phyloP scores from a whole-genome alignment of 2,113 vertebrate genomes.

The Onychostoma macrolepis region DNA sequence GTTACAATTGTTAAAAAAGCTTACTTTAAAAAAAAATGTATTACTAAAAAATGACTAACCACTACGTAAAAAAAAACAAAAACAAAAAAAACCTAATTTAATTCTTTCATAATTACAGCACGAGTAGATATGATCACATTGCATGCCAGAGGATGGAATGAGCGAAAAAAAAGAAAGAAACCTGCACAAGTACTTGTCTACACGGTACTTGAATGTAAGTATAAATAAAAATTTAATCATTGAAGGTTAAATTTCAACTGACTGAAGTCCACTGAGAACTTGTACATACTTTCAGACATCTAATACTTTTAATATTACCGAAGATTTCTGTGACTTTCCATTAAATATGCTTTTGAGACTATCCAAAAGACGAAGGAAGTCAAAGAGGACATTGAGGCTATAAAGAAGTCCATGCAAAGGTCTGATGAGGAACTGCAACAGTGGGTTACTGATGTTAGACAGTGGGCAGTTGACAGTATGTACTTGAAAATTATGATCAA shows the following conservation, averaged over 20 bases:
- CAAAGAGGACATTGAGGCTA: constrained; percentile 2
- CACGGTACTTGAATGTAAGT: constrained; percentile 10
- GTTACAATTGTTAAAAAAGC: neutral
- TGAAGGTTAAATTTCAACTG: neutral
- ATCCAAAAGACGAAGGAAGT: constrained; percentile 17
- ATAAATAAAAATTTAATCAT: neutral
- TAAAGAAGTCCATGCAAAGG: neutral
- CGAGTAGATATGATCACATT: constrained; percentile 35
- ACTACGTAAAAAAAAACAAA: too few relatives aligned
- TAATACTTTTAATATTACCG: neutral
- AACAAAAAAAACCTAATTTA: neutral
- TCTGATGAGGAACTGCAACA: constrained; percentile 11
- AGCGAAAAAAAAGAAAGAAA: constrained; percentile 15
- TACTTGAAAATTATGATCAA: too few relatives aligned
- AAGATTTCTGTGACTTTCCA: neutral
- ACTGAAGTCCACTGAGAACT: neutral
- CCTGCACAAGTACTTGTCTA: constrained; percentile 35
- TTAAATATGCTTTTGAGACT: constrained; percentile 9
- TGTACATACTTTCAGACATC: neutral
- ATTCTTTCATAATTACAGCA: constrained; percentile 16
- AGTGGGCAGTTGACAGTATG: constrained; percentile 5
- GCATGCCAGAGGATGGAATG: constrained; percentile 37
- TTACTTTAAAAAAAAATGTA: too few relatives aligned
- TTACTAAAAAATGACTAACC: too few relatives aligned
- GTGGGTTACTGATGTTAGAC: constrained; percentile 10